phyloP scores from a whole-genome alignment of 1,140 invertebrate genomes.

The Armadillidium nasatum region DNA sequence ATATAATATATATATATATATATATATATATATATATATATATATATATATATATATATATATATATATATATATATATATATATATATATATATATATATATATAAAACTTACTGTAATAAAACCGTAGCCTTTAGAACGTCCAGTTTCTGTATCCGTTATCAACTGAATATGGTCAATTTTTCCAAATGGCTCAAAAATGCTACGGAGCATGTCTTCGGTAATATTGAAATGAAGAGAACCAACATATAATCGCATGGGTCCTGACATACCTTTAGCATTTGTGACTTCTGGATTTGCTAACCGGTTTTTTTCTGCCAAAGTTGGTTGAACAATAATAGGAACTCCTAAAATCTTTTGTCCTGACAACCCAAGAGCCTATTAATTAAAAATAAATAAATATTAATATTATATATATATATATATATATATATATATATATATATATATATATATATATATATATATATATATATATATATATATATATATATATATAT shows the following conservation, averaged over 20 bases:
- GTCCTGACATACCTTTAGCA: constrained; percentile 61
- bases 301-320: constrained; percentile 95
- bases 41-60: not conserved
- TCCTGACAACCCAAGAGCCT: constrained; percentile 93
- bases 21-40: not conserved
- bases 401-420: not conserved
- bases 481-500: too few species aligned
- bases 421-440: too few species aligned
- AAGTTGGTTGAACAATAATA: constrained; percentile 90
- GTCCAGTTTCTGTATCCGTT: constrained; percentile 87
- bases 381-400: constrained; percentile 48
- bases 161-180: constrained; percentile 96
- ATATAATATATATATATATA: too few species aligned
- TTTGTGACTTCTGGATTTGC: constrained; percentile 52
- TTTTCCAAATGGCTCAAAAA: constrained; percentile 99
- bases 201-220: constrained; percentile 95
- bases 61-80: constrained; percentile 4
- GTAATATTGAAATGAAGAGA: constrained; percentile 98
- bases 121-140: constrained; percentile 96
- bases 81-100: not conserved
- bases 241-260: constrained; percentile 94
- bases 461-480: too few species aligned
- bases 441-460: too few species aligned
- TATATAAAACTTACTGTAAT: constrained; percentile 71
- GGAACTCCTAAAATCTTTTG: constrained; percentile 95